Evolutionary conservation across 2,888 invertebrate species (phyloP).

Genomic region (Ophraella communa): DNA sequence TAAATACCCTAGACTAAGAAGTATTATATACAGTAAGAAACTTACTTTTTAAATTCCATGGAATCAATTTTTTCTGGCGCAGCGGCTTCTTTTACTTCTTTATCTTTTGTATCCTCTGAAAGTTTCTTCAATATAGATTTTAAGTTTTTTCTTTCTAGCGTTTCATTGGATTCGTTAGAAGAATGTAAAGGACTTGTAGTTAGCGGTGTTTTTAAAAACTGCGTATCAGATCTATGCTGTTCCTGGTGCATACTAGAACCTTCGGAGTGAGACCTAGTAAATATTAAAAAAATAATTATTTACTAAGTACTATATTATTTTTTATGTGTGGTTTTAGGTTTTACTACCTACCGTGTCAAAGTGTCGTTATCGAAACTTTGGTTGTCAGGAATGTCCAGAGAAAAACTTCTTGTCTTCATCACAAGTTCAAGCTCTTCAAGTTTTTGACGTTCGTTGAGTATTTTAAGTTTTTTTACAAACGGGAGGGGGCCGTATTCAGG

Average conservation of each 20-base stretch:
- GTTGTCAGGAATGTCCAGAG: conserved; percentile 72
- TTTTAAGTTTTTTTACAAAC: conserved; percentile 87
- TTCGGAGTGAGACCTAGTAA: conserved; percentile 75
- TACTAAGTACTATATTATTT: too few relatives aligned
- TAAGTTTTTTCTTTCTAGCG: conserved; percentile 78
- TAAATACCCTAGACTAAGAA: too few relatives aligned
- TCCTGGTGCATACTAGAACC: conserved; percentile 74
- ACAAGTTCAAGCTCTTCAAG: conserved; percentile 81
- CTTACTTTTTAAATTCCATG: conserved; percentile 66
- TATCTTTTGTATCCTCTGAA: conserved; percentile 67
- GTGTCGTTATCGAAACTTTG: conserved; percentile 58
- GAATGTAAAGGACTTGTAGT: conserved; percentile 56
- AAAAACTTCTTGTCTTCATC: conserved; percentile 79
- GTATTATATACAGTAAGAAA: neutral
- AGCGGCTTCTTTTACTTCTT: conserved; percentile 31
- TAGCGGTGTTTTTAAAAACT: conserved; percentile 47
- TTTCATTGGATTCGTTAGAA: conserved; percentile 80
- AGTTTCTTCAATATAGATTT: conserved; percentile 87
- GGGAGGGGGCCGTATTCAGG: conserved; percentile 87
- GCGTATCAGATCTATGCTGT: conserved; percentile 39
- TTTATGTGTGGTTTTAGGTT: neutral
- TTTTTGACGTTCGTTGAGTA: conserved; percentile 86
- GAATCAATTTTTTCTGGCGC: conserved; percentile 57
- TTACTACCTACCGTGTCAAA: conserved; percentile 50
- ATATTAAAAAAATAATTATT: too few relatives aligned